Percentiles rank a stretch among this genome's conserved stretches.
Evolutionary conservation across 1,140 invertebrate species (phyloP).

Genomic region (Hesperophylax magnus): DNA sequence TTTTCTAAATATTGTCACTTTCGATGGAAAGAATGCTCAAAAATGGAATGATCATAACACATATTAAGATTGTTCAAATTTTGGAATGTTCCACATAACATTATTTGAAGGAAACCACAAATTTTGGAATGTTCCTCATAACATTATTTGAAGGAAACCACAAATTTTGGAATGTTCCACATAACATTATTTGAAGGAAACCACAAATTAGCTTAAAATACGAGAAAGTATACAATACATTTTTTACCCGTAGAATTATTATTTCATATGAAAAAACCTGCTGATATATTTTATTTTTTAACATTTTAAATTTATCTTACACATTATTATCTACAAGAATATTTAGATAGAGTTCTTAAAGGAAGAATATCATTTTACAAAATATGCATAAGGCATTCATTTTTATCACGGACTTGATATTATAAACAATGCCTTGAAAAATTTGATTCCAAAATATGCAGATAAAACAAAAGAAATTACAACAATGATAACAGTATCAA

Average conservation of each 20-base stretch:
- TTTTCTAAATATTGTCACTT: too few species aligned
- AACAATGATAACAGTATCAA: too few species aligned
- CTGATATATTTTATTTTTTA: conserved; percentile 23
- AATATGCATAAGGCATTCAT: conserved; percentile 11
- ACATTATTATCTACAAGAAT: conserved; percentile 26
- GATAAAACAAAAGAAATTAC: too few species aligned
- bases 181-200: background rate
- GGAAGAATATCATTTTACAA: conserved; percentile 21
- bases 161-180: too few species aligned
- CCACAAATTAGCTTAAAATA: background rate
- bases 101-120: background rate
- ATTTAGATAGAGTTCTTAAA: conserved; percentile 19
- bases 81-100: background rate
- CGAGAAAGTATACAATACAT: background rate
- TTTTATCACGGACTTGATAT: conserved; percentile 19
- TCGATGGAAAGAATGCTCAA: too few species aligned
- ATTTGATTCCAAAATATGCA: too few species aligned
- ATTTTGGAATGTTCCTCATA: background rate
- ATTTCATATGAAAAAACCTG: conserved; percentile 2
- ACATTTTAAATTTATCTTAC: conserved; percentile 14
- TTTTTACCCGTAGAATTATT: background rate
- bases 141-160: background rate
- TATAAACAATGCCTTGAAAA: too few species aligned
- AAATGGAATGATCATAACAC: too few species aligned
- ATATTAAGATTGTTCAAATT: too few species aligned